Conservation (phyloP, 2,888 invertebrate genomes). For the Eucera pruinosa region DNA sequence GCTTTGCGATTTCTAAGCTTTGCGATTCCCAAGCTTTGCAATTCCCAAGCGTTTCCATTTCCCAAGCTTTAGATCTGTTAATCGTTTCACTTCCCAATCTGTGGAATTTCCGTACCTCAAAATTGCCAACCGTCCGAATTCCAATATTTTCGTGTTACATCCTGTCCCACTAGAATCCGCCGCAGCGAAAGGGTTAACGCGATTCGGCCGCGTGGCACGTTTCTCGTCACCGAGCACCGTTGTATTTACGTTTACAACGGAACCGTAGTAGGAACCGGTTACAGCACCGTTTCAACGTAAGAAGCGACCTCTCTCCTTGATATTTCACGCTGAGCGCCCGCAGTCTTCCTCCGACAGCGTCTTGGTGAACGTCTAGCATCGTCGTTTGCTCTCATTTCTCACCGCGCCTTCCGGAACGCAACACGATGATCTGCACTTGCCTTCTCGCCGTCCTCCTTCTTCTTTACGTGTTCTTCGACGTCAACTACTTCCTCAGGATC, state of each 20-base stretch:
- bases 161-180: no score
- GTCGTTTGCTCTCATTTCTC: neutral
- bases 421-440: constrained; percentile 74
- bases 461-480: constrained; percentile 90
- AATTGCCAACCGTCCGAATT: no score
- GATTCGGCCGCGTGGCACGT: neutral
- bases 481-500: constrained; percentile 91
- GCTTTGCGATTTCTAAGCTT: no score
- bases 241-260: neutral
- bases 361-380: constrained; percentile 34
- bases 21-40: no score
- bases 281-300: neutral
- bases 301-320: constrained; percentile 24
- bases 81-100: no score
- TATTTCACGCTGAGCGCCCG: constrained; percentile 30
- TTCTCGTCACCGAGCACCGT: neutral
- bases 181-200: no score
- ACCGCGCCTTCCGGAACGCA: neutral
- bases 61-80: no score
- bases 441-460: constrained; percentile 84
- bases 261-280: constrained; percentile 47
- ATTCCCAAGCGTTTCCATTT: no score
- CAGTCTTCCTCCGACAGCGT: constrained; percentile 52
- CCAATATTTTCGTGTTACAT: no score
- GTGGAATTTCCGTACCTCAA: no score